Conservation (phyloP, 2,113 vertebrate species). For the Beaufortia kweichowensis region DNA sequence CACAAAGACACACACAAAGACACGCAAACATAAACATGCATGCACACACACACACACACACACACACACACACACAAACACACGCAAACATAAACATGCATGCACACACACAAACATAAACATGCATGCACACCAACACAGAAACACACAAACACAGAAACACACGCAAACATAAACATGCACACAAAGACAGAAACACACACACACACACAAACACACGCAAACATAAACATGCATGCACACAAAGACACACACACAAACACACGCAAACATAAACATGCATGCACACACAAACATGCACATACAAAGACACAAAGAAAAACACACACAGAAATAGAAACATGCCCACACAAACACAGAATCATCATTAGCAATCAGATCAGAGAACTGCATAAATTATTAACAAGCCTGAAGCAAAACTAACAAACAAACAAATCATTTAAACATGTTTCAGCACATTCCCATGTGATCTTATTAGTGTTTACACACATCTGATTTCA, state of each 20-base stretch:
- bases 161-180: conserved; percentile 11
- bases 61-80: neutral
- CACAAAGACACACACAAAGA: neutral
- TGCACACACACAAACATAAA: conserved; percentile 24
- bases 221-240: no score
- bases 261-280: no score
- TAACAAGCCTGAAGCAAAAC: no score
- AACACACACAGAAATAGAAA: neutral
- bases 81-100: no score
- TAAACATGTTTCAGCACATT: no score
- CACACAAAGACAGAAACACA: conserved; percentile 27
- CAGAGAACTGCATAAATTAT: no score
- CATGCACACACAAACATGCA: conserved; percentile 26
- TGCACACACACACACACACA: conserved; percentile 73
- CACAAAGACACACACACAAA: conserved; percentile 13
- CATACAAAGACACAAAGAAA: no score
- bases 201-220: neutral
- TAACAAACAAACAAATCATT: no score
- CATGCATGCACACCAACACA: conserved; percentile 33
- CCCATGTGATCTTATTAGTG: no score
- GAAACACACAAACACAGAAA: conserved; percentile 6
- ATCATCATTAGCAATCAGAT: neutral
- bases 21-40: no score
- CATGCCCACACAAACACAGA: neutral
- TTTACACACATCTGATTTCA: neutral